phyloP scores from a whole-genome alignment of 2,797 vertebrate genomes.

The Ciconia nigra region DNA sequence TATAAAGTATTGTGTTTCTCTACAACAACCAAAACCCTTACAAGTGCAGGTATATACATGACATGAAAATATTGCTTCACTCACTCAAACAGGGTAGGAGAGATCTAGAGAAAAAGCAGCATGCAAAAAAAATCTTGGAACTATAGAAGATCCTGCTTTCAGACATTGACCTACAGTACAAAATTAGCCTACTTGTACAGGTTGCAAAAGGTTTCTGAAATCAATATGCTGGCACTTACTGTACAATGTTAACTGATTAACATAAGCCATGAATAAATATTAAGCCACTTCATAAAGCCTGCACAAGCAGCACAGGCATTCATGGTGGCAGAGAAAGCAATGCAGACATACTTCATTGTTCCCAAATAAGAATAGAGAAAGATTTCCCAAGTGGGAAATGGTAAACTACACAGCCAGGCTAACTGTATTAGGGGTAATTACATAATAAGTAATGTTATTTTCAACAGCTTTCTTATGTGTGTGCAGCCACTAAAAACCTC shows the following conservation, averaged over 20 bases:
- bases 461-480: slow-evolving; percentile 10
- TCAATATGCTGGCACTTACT: slow-evolving; percentile 41
- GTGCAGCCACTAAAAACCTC: slow-evolving; percentile 37
- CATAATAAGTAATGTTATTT: slow-evolving; percentile 31
- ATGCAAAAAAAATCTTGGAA: slow-evolving; percentile 66
- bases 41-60: slow-evolving; percentile 75
- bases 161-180: slow-evolving; percentile 43
- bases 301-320: background rate
- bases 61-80: slow-evolving; percentile 79
- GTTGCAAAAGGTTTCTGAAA: slow-evolving; percentile 30
- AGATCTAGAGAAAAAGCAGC: slow-evolving; percentile 57
- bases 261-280: slow-evolving; percentile 55
- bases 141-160: slow-evolving; percentile 22
- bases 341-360: slow-evolving; percentile 56
- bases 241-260: slow-evolving; percentile 41
- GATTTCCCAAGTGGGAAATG: slow-evolving; percentile 11
- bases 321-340: background rate
- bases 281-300: slow-evolving; percentile 10
- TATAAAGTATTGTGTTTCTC: slow-evolving; percentile 75
- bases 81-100: slow-evolving; percentile 67
- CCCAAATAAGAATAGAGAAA: slow-evolving; percentile 40
- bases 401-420: slow-evolving; percentile 33
- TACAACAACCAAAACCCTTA: slow-evolving; percentile 74
- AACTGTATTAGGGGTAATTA: background rate
- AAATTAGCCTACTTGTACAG: slow-evolving; percentile 32